Base-by-base conservation (phyloP, 2,888 invertebrate species). In the Tenthredo scrophulariae region DNA sequence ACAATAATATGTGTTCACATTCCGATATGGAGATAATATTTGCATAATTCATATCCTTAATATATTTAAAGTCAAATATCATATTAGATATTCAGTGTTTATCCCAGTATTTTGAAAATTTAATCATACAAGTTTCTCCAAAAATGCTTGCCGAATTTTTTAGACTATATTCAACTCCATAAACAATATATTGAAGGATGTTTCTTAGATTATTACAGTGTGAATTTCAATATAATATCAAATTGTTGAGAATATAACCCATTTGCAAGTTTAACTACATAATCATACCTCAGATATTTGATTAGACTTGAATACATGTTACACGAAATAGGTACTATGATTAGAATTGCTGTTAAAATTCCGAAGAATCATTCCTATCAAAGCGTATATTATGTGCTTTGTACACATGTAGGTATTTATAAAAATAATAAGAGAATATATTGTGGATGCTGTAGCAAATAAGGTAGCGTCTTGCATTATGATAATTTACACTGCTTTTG, bases 1-100 rank as follows among this genome's bases (percentile, higher is more conserved):
- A 83, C 33, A 67, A 83, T 83, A 65, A 46, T 83, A 83, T 83
- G 83, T 83, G 83, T 83, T 67, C 83, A 80, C 62, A 80, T 62
- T 80, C 62, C 40, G 50, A 80, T 29, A 33, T 80, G 40, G 37
- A 80, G 33, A 62, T 62, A 80, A 62, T 80, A 80, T 80, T 80
- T 80, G 62, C 80, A 62, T 80, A 37, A 40, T 80, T 80, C 62
- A 58, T 80, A 80, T 26, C 29, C 9, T 72, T 80, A 37, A 40
- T 80, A 10, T 10, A 40, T 40, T 0, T 83, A 70, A 67, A 70
- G 29, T 46, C 18, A 33, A 54, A 54, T 77, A 67, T 67, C 67
- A 65, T 58, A 13, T 26, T n/a, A 40, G 29, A 9, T 67, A 10
- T 33, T 67, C 67, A 33, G 22, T 22, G 54, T 62, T 75, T 72